A percentile compares a stretch with the other conserved stretches of the same genome.
Conservation (phyloP, 2,113 vertebrate genomes). For the Stictonetta naevosa region DNA sequence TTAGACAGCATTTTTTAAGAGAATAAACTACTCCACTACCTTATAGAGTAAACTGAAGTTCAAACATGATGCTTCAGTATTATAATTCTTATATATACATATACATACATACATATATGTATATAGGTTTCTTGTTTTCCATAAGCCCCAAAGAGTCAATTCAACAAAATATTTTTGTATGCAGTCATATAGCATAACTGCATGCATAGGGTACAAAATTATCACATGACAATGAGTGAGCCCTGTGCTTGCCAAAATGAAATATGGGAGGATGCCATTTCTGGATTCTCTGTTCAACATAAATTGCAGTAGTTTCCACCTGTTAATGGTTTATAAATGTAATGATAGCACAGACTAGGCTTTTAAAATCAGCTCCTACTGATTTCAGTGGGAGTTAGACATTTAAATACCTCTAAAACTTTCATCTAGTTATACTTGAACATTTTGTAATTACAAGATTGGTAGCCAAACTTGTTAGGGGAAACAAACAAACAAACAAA, state of each 20-base stretch:
- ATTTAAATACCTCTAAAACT: background rate
- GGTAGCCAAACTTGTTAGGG: background rate
- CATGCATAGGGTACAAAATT: background rate
- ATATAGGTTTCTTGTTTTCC: background rate
- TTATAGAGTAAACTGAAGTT: background rate
- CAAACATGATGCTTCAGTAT: background rate
- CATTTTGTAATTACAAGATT: background rate
- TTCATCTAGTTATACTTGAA: background rate
- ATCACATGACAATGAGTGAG: background rate
- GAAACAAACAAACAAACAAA: background rate
- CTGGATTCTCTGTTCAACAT: background rate
- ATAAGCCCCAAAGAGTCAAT: background rate
- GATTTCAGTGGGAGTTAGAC: background rate
- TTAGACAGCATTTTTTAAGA: background rate
- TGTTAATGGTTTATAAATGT: background rate
- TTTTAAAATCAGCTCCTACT: background rate
- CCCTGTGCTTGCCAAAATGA: background rate
- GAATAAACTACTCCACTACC: background rate
- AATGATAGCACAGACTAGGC: background rate
- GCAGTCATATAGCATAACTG: background rate
- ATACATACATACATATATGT: too few relatives aligned
- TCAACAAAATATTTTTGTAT: background rate
- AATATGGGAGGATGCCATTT: background rate
- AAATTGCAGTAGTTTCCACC: background rate
- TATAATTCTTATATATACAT: background rate